Percentiles rank a stretch among this genome's conserved stretches.
Conservation (phyloP, 2,888 invertebrate genomes). For the Caenorhabditis zanzibari region DNA sequence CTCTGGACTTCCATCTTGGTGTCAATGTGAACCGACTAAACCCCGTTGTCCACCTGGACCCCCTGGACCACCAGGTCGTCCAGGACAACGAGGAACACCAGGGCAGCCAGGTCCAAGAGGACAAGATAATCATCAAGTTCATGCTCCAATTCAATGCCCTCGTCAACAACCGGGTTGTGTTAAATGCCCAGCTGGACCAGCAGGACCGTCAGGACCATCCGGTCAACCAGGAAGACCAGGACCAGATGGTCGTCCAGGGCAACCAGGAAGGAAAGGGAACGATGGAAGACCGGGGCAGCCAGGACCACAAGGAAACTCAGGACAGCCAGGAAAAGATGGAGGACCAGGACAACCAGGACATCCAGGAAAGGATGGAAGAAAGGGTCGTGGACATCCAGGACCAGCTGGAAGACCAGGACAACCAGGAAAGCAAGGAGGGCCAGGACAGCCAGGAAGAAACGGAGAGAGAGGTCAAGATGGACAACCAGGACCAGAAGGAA, state of each 20-base stretch:
- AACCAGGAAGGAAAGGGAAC: constrained; percentile 63
- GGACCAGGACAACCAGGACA: constrained; percentile 65
- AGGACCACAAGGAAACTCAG: constrained; percentile 66
- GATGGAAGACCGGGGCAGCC: constrained; percentile 65
- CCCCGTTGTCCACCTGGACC: constrained; percentile 76
- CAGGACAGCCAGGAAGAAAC: constrained; percentile 65
- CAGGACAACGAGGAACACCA: constrained; percentile 71
- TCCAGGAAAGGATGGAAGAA: constrained; percentile 66
- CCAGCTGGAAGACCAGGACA: constrained; percentile 53
- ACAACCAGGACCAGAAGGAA: constrained; percentile 63
- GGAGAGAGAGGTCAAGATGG: constrained; percentile 72
- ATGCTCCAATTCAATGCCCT: constrained; percentile 73
- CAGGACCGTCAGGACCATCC: constrained; percentile 60
- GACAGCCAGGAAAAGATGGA: constrained; percentile 68
- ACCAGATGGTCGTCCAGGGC: constrained; percentile 70
- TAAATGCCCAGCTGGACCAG: constrained; percentile 70
- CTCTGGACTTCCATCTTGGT: constrained; percentile 76
- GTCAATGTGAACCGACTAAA: constrained; percentile 77
- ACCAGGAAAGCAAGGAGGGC: constrained; percentile 57
- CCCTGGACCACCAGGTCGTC: constrained; percentile 75
- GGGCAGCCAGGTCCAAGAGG: constrained; percentile 73
- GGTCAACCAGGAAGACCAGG: constrained; percentile 72
- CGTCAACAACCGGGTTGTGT: constrained; percentile 68
- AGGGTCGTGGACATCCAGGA: constrained; percentile 61
- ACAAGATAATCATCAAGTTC: constrained; percentile 71